Evolutionary conservation across 1,140 invertebrate species (phyloP).

Genomic region (Scaptomyza hsui): DNA sequence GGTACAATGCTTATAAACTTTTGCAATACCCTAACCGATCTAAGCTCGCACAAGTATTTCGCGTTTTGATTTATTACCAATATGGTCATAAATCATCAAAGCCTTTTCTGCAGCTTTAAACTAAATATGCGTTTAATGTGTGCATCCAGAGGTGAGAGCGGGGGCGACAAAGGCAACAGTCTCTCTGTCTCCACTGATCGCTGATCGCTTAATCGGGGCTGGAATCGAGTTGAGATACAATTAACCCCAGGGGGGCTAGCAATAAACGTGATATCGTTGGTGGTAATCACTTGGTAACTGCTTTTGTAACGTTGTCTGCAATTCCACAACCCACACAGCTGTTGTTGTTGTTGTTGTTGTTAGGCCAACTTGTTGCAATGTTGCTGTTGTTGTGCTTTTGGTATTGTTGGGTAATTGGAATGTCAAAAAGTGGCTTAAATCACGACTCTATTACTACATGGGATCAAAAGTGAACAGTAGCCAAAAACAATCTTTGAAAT

Average conservation of each 20-base stretch:
- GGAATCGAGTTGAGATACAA: constrained; percentile 51
- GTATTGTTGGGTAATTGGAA: constrained; percentile 51
- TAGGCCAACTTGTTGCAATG: background rate
- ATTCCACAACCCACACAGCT: constrained; percentile 27
- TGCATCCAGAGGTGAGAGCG: constrained; percentile 17
- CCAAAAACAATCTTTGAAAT: constrained; percentile 6
- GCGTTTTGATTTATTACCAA: constrained; percentile 40
- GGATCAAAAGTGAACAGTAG: constrained; percentile 33
- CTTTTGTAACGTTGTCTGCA: constrained; percentile 11
- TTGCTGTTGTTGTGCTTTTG: constrained; percentile 13
- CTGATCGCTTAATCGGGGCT: constrained; percentile 57
- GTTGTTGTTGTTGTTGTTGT: constrained; percentile 9
- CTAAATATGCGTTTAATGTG: constrained; percentile 52
- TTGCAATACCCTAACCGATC: constrained; percentile 10
- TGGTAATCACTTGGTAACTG: constrained; percentile 46
- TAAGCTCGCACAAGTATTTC: background rate
- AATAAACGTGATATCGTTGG: constrained; percentile 50
- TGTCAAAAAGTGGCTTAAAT: constrained; percentile 54
- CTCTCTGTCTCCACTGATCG: constrained; percentile 3
- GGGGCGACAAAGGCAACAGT: background rate
- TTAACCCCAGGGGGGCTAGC: constrained; percentile 56
- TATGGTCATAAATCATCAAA: constrained; percentile 42
- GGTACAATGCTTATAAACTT: background rate
- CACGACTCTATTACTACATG: constrained; percentile 45
- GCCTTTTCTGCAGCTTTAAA: constrained; percentile 36